Evolutionary conservation across 2,888 invertebrate species (phyloP), one percentile per base, ranked within the genome.

Genomic region (Himalopsyche kuldschensis): DNA sequence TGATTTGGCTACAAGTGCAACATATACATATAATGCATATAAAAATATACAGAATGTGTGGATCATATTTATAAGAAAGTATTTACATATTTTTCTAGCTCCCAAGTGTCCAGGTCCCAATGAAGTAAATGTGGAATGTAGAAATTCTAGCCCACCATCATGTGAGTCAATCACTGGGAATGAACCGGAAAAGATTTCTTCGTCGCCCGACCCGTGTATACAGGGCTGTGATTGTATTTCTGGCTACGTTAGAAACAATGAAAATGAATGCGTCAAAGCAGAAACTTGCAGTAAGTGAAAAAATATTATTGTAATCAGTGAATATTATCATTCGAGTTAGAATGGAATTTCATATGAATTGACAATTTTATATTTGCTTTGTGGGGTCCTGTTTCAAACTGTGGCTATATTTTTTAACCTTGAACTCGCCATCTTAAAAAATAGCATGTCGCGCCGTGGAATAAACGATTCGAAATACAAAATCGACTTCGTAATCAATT

Each of bases 161-260:
- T 83, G 83, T n/a, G 79, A 79, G 24, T 79, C 79, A 1, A 79
- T 83, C 11, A 55, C 55, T n/a, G 55, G 20, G 6, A 6, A n/a
- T 20, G 80, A 27, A 41, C 83, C 80, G n/a, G 27, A 76, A 48
- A 30, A 55, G 32, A 27, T 35, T 3, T 77, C 78, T 55, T 20
- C 41, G 20, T 78, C 79, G 10, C 32, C 46, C 8, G 8, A 41
- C 20, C 77, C 78, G 20, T 84, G 84, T 75, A 27, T 41, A 27
- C 46, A 32, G 31, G 84, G 84, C n/a, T 84, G 84, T 35, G 80
- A 81, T n/a, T 84, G 84, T 69, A n/a, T 78, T 46, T 10, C 78
- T 20, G 84, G 84, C n/a, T 84, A 84, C 63, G 41, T 84, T 3
- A 80, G 84, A 15, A 47, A 84, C 32, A 78, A 35, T 31, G 63